These are phyloP conservation scores for Aricia artaxerxes DNA, from an alignment of 2,888 invertebrate genomes.

Conservation along the genomic window DNA sequence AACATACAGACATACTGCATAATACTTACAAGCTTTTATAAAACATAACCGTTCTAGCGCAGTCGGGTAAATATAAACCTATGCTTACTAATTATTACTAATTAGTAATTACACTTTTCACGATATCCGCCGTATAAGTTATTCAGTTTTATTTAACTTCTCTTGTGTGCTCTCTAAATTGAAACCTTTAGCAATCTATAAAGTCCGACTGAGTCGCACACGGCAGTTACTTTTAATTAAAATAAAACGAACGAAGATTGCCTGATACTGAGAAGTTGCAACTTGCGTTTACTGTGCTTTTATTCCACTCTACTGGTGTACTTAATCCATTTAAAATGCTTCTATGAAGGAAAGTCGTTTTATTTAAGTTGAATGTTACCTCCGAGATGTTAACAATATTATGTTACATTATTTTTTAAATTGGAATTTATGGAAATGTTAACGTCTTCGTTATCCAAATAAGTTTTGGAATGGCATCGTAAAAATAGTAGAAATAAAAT, in stretches of 20 bases:
- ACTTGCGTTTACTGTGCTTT: not conserved
- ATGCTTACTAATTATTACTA: not conserved
- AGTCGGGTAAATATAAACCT: not conserved
- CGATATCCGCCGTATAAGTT: not conserved
- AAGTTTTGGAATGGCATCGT: not conserved
- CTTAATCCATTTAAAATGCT: conserved; percentile 1
- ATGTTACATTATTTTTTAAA: not conserved
- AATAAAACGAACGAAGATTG: conserved; percentile 19
- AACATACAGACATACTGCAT: too few species aligned
- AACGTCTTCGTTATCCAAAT: not conserved
- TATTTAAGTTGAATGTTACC: not conserved
- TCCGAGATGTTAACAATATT: not conserved
- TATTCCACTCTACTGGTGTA: not conserved
- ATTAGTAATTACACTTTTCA: not conserved
- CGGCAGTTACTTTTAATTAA: conserved; percentile 20
- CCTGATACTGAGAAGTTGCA: conserved; percentile 7
- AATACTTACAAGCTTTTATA: too few species aligned
- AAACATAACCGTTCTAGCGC: not conserved
- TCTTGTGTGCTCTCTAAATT: conserved; percentile 15
- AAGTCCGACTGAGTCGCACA: not conserved
- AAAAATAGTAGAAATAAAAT: conserved; percentile 8
- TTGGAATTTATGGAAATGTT: conserved; percentile 4
- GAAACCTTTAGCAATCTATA: conserved; percentile 1
- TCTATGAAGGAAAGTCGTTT: not conserved
- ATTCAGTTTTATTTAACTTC: conserved; percentile 4